These are phyloP conservation scores for Eciton burchellii DNA, from an alignment of 1,140 invertebrate species.

Conservation along the genomic window DNA sequence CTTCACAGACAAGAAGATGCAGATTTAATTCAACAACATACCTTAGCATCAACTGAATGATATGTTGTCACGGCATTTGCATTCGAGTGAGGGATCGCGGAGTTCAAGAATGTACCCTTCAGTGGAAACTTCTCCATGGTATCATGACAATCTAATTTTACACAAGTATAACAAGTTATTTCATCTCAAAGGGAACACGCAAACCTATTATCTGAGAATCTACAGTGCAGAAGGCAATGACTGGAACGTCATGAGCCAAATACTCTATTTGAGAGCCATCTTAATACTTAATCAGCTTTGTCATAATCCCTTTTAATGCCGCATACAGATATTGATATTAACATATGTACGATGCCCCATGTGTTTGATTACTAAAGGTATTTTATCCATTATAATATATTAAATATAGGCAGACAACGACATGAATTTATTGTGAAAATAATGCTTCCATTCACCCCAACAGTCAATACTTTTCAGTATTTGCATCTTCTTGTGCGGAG, in stretches of 20 bases:
- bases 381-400: neutral
- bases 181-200: neutral
- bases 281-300: slow-evolving; percentile 29
- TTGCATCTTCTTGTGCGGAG: slow-evolving; percentile 47
- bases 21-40: slow-evolving; percentile 22
- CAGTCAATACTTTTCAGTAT: neutral
- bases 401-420: neutral
- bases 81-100: slow-evolving; percentile 79
- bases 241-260: neutral
- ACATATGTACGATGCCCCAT: neutral
- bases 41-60: slow-evolving; percentile 83
- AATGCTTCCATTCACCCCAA: neutral
- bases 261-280: neutral
- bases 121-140: slow-evolving; percentile 85
- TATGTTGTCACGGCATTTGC: slow-evolving; percentile 81
- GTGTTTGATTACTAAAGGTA: neutral
- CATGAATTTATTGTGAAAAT: neutral
- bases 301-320: slow-evolving; percentile 20
- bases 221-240: neutral
- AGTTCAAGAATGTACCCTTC: slow-evolving; percentile 82
- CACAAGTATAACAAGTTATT: slow-evolving; percentile 44
- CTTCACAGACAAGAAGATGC: slow-evolving; percentile 35
- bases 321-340: slow-evolving; percentile 2
- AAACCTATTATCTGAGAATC: neutral
- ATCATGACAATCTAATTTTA: slow-evolving; percentile 68